Base-by-base conservation (phyloP, 2,797 vertebrate genomes). In the Oreochromis mossambicus region DNA sequence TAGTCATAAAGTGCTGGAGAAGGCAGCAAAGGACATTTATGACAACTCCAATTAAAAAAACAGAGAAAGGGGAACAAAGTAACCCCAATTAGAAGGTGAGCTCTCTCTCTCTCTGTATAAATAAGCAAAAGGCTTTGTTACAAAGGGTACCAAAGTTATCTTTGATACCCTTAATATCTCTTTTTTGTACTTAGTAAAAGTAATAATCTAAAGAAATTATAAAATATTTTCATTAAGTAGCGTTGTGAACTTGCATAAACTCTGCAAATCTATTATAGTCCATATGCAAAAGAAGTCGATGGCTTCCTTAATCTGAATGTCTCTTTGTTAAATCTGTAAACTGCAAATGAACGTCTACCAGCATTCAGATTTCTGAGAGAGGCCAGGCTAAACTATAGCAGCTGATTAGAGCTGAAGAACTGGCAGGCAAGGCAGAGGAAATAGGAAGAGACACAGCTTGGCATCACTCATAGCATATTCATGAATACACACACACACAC, bases 1-100 rank as follows among this genome's bases (percentile, higher is more conserved):
- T 82, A 87, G 83, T 90, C 90, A 91, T 84, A 48, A 78, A 85
- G 43, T 13, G 51, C 76, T 48, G 73, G 41, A 12, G 46, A 90
- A 81, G 76, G 52, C 83, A 86, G 52, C 54, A 51, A 82, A 87
- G 89, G 82, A 77, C 73, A 1, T 51, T 55, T 61, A 11, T 78
- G 78, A 87, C 77, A 73, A 80, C 52, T 24, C 77, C 32, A 81
- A 80, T 84, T 43, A 36, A 66, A 50, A 24, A 19, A 13, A 34
- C 5, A n/a, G 13, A 24, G n/a, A 6, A 73, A 46, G 43, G 6
- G n/a, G 70, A 83, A 90, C 77, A 88, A 87, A 90, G 81, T 84
- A 78, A 63, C 15, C 32, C 46, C 5, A 86, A 80, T 88, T 89
- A 87, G 51, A 82, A 58, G 29, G 11, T 75, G 70, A 51, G 1